phyloP scores from a whole-genome alignment of 2,113 vertebrate species.

The Thoracochromis brauschi region DNA sequence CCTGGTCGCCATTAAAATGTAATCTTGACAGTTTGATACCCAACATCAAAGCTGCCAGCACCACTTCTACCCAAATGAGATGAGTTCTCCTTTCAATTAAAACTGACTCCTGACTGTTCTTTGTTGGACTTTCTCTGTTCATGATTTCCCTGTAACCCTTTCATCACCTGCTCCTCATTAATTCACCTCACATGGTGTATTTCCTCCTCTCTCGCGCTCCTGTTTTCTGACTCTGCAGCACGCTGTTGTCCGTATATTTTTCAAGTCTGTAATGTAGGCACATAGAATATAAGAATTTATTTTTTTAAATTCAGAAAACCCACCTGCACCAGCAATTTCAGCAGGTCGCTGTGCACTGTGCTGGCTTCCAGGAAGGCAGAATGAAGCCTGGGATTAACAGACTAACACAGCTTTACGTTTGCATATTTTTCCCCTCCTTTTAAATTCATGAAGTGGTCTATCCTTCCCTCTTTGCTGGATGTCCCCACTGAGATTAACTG shows the following conservation, averaged over 20 bases:
- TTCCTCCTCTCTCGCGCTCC: background rate
- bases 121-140: background rate
- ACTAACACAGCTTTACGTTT: background rate
- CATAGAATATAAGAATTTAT: background rate
- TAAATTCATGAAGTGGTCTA: background rate
- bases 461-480: background rate
- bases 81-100: slow-evolving; percentile 54
- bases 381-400: background rate
- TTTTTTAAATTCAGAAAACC: background rate
- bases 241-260: background rate
- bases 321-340: background rate
- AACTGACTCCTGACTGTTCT: slow-evolving; percentile 40
- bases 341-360: background rate
- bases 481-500: background rate
- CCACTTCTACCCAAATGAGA: background rate
- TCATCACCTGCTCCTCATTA: slow-evolving; percentile 47
- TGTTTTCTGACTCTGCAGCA: background rate
- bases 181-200: slow-evolving; percentile 2
- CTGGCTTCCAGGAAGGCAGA: background rate
- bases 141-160: slow-evolving; percentile 25
- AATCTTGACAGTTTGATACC: slow-evolving; percentile 13
- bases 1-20: slow-evolving; percentile 49
- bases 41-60: slow-evolving; percentile 42
- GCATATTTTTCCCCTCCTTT: background rate
- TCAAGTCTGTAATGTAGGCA: background rate